phyloP scores from a whole-genome alignment of 2,888 invertebrate species.

The Eurois occulta region DNA sequence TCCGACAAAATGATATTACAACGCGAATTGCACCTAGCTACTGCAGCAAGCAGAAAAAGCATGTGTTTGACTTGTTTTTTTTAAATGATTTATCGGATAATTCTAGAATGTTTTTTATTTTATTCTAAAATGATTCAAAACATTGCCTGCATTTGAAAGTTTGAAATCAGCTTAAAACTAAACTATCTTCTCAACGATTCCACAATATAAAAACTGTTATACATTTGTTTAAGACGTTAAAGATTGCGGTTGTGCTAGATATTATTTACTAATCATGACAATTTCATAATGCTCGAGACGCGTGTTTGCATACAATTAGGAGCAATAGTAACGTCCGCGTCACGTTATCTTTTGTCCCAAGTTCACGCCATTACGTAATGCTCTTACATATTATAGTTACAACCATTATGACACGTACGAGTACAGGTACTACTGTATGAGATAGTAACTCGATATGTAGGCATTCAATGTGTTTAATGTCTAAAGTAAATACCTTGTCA shows the following conservation, averaged over 20 bases:
- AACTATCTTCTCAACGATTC: background rate
- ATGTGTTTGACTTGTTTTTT: background rate
- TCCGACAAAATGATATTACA: background rate
- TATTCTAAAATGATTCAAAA: background rate
- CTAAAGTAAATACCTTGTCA: slow-evolving; percentile 21
- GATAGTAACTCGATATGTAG: slow-evolving; percentile 26
- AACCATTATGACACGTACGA: slow-evolving; percentile 19
- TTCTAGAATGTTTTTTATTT: no score
- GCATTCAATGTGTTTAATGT: slow-evolving; percentile 25
- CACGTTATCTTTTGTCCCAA: slow-evolving; percentile 45
- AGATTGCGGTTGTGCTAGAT: background rate
- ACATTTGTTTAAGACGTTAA: background rate
- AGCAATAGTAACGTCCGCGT: slow-evolving; percentile 27
- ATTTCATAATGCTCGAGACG: slow-evolving; percentile 12
- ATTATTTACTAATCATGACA: slow-evolving; percentile 22
- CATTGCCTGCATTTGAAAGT: no score
- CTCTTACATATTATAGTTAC: slow-evolving; percentile 23
- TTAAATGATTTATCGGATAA: no score
- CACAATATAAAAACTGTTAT: background rate
- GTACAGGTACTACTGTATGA: slow-evolving; percentile 7
- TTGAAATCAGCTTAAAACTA: background rate
- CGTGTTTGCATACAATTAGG: slow-evolving; percentile 61
- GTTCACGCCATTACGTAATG: slow-evolving; percentile 39
- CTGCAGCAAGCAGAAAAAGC: background rate
- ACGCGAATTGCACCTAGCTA: no score